Evolutionary conservation across 2,888 invertebrate genomes (phyloP).

Genomic region (Synergus itoensis): DNA sequence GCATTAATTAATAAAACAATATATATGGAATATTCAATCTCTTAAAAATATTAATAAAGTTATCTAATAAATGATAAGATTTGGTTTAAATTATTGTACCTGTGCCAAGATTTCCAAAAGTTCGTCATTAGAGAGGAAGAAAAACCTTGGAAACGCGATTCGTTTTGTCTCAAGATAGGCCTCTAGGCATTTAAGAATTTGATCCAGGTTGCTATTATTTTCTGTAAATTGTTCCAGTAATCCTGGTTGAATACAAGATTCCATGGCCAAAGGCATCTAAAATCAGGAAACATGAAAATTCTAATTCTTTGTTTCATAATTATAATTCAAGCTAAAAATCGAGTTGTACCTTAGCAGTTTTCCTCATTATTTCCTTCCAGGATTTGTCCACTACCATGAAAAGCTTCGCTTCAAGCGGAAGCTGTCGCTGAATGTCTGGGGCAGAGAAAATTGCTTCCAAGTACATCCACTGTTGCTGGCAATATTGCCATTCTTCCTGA

Average conservation of each 20-base stretch:
- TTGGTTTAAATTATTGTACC: conserved; percentile 74
- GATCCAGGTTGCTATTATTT: conserved; percentile 89
- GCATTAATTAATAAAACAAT: conserved; percentile 24
- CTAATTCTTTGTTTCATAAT: conserved; percentile 1
- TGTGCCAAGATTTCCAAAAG: conserved; percentile 94
- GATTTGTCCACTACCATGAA: conserved; percentile 93
- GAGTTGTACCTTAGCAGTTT: conserved; percentile 84
- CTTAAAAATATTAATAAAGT: background rate
- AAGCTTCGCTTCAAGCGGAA: conserved; percentile 93
- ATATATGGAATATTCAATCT: conserved; percentile 13
- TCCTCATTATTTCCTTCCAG: conserved; percentile 93
- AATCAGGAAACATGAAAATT: background rate
- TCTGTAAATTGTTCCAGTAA: conserved; percentile 84
- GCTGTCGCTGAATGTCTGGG: conserved; percentile 94
- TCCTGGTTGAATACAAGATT: conserved; percentile 87
- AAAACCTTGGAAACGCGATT: conserved; percentile 92
- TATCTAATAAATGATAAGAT: conserved; percentile 11
- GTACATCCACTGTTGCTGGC: conserved; percentile 96
- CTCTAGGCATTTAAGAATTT: conserved; percentile 94
- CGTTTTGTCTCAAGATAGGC: conserved; percentile 94
- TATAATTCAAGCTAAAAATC: conserved; percentile 6
- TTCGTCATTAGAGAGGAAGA: conserved; percentile 82
- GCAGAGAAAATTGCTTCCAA: conserved; percentile 96
- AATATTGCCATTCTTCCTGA: conserved; percentile 92
- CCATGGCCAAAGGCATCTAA: conserved; percentile 88